Base-by-base conservation (phyloP, 2,797 vertebrate species). In the Parotocinclus haroldoi region DNA sequence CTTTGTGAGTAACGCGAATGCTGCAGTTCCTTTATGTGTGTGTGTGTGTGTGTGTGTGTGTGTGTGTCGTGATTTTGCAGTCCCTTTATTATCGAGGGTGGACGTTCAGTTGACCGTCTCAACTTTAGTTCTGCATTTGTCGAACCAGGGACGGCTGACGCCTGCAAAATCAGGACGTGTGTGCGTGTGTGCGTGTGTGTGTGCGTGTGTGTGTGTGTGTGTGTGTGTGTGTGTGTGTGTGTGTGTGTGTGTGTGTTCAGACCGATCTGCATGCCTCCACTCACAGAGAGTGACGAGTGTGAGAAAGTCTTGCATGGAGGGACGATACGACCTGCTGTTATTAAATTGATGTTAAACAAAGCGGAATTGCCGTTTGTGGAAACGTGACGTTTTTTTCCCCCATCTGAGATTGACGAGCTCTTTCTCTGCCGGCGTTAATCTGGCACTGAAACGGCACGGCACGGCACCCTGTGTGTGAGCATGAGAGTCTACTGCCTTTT, bases 401-500 rank as follows among this genome's bases (percentile, higher is more conserved):
- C 68, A 81, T 77, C 75, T 85, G 75, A 78, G 74, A 78, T 77
- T 76, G 65, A 73, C 75, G 81, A 7, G 79, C 84, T 83, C 81
- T 89, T 87, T 88, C 85, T 86, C 87, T 89, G 87, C 78, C 76
- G 46, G 77, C 4, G 3, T 12, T 66, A 18, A 40, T 19, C 79
- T 49, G 78, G 78, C 83, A 89, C 79, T 85, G 85, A 91, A 89
- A 89, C 73, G 74, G 77, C 75, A 49, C 73, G 74, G 77, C 75
- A 49, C 78, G 50, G 73, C 86, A 85, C 90, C 91, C 87, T 77
- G 89, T 90, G 89, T 91, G 89, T 77, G 54, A 89, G 91, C 89
- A 91, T 91, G 90, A 79, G 79, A 75, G 63, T 83, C 74, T 84
- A 76, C 76, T 66, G 79, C 50, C 78, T 79, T 76, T 79, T 79